A percentile compares a stretch with the other conserved stretches of the same genome.
phyloP scores from a whole-genome alignment of 64 coral and sea anemone genomes.

The Montipora efflorescens region DNA sequence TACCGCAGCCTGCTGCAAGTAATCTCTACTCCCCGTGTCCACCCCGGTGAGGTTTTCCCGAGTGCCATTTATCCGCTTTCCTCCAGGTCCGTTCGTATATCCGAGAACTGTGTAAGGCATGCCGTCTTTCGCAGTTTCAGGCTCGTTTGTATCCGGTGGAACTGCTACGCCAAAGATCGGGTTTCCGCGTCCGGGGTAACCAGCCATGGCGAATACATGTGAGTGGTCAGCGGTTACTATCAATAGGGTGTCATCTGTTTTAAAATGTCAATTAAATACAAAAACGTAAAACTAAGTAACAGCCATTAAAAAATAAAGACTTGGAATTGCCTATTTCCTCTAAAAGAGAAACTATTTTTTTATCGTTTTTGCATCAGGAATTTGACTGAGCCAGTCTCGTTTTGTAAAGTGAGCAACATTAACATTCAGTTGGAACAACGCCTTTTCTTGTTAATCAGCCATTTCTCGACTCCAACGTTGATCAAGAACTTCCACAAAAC shows the following conservation, averaged over 20 bases:
- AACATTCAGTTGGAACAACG: too few species aligned
- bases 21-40: slow-evolving; percentile 70
- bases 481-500: too few species aligned
- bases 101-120: slow-evolving; percentile 73
- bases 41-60: slow-evolving; percentile 72
- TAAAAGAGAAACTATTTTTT: too few species aligned
- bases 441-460: too few species aligned
- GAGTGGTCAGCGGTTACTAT: slow-evolving; percentile 92
- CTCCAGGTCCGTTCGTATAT: slow-evolving; percentile 80
- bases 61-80: slow-evolving; percentile 19
- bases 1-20: slow-evolving; percentile 58
- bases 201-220: slow-evolving; percentile 81
- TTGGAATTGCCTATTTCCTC: too few species aligned
- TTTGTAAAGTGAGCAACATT: too few species aligned
- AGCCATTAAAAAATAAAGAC: too few species aligned
- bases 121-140: slow-evolving; percentile 6
- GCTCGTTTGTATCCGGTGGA: neutral
- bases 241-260: slow-evolving; percentile 79
- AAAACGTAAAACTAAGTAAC: too few species aligned
- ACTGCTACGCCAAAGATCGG: slow-evolving; percentile 78
- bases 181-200: slow-evolving; percentile 81
- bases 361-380: too few species aligned
- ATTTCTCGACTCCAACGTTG: too few species aligned
- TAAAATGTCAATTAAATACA: too few species aligned
- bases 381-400: too few species aligned